These are phyloP conservation scores for Papilio helenus DNA, from an alignment of 1,140 invertebrate genomes.

Conservation along the genomic window DNA sequence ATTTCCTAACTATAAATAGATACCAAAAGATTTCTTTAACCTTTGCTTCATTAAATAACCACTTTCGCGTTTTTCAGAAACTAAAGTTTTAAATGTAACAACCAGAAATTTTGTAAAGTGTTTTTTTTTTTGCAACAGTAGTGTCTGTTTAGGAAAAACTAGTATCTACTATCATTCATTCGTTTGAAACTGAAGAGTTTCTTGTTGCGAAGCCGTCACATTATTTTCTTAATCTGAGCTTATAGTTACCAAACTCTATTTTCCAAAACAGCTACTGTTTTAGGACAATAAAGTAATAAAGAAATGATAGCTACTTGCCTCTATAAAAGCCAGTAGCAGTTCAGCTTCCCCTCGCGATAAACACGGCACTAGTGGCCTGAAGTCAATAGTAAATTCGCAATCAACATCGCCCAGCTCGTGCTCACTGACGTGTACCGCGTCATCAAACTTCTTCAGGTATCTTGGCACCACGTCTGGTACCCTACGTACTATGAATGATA, in stretches of 20 bases:
- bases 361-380: slow-evolving; percentile 86
- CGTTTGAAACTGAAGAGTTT: too few relatives aligned
- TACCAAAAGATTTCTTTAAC: background rate
- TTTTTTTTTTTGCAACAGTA: too few relatives aligned
- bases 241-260: too few relatives aligned
- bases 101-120: too few relatives aligned
- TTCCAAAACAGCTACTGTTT: background rate
- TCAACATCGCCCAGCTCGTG: slow-evolving; percentile 92
- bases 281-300: slow-evolving; percentile 28
- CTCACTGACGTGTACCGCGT: slow-evolving; percentile 89
- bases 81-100: too few relatives aligned
- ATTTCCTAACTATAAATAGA: background rate
- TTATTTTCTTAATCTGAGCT: too few relatives aligned
- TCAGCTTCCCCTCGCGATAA: slow-evolving; percentile 87
- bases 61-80: background rate
- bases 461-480: slow-evolving; percentile 90
- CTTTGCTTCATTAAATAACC: slow-evolving; percentile 9
- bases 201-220: too few relatives aligned
- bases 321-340: slow-evolving; percentile 88
- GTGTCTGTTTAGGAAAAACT: too few relatives aligned
- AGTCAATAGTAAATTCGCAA: slow-evolving; percentile 91
- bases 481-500: slow-evolving; percentile 91
- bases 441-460: slow-evolving; percentile 88
- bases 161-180: too few relatives aligned
- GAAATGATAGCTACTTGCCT: slow-evolving; percentile 63